Base-by-base conservation (phyloP, 2,888 invertebrate species). In the Thereva nobilitata region DNA sequence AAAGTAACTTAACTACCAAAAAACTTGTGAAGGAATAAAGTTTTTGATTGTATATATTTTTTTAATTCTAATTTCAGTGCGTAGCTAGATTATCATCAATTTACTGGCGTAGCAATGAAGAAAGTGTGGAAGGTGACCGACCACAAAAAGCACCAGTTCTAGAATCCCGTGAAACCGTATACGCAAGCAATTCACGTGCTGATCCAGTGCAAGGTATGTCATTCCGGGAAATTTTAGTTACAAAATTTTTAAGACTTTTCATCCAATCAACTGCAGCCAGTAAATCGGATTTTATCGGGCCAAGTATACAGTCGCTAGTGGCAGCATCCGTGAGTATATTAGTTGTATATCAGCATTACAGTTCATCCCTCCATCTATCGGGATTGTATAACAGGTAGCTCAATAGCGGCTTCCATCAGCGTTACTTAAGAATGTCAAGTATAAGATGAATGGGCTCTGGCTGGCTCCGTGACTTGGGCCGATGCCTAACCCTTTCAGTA, bases 91-190 rank as follows among this genome's bases (percentile, higher is more conserved):
- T 90, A 73, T 87, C 87, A 71, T 86, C 87, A 54, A 84, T 90
- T 72, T 90, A 89, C 80, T 87, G 87, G 85, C 84, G 86, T 75
- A 88, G 87, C 78, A 90, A 90, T 79, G 90, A 90, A 79, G 88
- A 89, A 78, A 89, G 88, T 75, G 88, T 89, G 70, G 87, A 88
- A 78, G 87, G 88, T 59, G 89, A 89, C 75, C 80, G 84, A 70
- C 84, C 87, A 68, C 86, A 85, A 75, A 86, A 85, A 78, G 86
- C 87, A 47, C 86, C 89, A 47, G 88, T 86, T 50, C 80, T 89
- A 75, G 89, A 89, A 77, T 89, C 88, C 74, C 84, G 88, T 67
- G 88, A 87, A 77, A 87, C 86, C 55, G 86, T 83, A 10, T 80
- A 78, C 63, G 79, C 80, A 47, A 79, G 80, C 70, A 80, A 82